Evolutionary conservation across 2,888 invertebrate genomes (phyloP).

Genomic region (Yponomeuta malinellus): DNA sequence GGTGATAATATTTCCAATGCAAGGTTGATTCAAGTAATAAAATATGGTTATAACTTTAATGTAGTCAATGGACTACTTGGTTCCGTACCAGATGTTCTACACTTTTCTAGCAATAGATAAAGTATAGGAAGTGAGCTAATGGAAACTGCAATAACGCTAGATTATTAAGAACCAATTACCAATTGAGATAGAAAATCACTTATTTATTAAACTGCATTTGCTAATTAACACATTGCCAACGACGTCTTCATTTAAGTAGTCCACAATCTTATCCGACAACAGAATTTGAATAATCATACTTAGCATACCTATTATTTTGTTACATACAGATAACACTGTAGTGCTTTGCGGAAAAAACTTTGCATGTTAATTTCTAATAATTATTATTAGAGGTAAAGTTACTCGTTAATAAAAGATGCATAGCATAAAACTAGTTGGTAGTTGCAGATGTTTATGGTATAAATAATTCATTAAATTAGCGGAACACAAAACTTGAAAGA

Average conservation of each 20-base stretch:
- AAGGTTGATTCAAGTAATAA: too few relatives aligned
- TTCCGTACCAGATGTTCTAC: background rate
- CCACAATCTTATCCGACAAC: background rate
- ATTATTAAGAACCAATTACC: background rate
- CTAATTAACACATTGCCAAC: background rate
- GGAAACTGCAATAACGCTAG: background rate
- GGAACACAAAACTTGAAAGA: too few relatives aligned
- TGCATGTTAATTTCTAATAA: conserved; percentile 3
- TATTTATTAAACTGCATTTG: background rate
- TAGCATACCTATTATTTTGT: background rate
- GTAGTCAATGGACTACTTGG: background rate
- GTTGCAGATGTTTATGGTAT: background rate
- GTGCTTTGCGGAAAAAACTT: background rate
- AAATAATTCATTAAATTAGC: too few relatives aligned
- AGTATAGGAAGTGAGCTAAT: background rate
- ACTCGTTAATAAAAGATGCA: background rate
- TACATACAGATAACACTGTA: background rate
- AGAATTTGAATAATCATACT: background rate
- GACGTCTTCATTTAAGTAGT: background rate
- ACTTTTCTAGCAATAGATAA: background rate
- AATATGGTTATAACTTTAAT: too few relatives aligned
- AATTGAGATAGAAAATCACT: background rate
- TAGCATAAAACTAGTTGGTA: background rate
- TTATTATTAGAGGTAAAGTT: background rate
- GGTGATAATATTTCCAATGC: background rate